These are phyloP conservation scores for Buathra laborator DNA, from an alignment of 2,888 invertebrate genomes.

Conservation along the genomic window DNA sequence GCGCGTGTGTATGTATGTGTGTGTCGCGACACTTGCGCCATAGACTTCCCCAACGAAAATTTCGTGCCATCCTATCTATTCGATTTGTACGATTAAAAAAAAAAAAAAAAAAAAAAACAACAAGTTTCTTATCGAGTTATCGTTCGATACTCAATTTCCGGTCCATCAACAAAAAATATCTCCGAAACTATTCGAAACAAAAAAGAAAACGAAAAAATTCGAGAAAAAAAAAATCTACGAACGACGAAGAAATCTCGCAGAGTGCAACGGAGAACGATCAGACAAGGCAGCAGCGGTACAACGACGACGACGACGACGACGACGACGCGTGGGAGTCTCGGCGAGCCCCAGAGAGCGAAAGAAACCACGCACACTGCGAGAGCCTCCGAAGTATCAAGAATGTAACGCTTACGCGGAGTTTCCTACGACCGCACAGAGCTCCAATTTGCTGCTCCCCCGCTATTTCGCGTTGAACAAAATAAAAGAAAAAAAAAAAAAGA, in stretches of 20 bases:
- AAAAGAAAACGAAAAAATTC: background rate
- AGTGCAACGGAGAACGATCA: background rate
- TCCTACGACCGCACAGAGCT: conserved; percentile 35
- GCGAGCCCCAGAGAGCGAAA: background rate
- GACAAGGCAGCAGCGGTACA: background rate
- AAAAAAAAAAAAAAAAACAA: background rate
- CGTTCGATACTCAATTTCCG: background rate
- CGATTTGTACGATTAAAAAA: background rate
- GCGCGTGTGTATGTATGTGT: conserved; percentile 61
- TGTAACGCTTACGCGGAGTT: conserved; percentile 39
- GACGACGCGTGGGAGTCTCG: conserved; percentile 78
- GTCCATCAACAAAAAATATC: background rate
- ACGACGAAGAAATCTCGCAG: conserved; percentile 6
- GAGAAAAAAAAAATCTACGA: background rate
- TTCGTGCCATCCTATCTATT: background rate
- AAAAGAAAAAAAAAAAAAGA: background rate
- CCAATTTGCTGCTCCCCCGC: background rate
- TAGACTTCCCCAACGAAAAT: conserved; percentile 11
- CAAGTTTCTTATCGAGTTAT: background rate
- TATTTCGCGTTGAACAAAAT: background rate
- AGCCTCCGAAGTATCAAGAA: conserved; percentile 44
- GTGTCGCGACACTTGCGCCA: conserved; percentile 73
- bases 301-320: conserved; percentile 18
- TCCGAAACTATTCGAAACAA: background rate
- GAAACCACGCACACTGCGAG: background rate